Evolutionary conservation across 2,888 invertebrate species (phyloP).

Genomic region (Cryptosula pallasiana): DNA sequence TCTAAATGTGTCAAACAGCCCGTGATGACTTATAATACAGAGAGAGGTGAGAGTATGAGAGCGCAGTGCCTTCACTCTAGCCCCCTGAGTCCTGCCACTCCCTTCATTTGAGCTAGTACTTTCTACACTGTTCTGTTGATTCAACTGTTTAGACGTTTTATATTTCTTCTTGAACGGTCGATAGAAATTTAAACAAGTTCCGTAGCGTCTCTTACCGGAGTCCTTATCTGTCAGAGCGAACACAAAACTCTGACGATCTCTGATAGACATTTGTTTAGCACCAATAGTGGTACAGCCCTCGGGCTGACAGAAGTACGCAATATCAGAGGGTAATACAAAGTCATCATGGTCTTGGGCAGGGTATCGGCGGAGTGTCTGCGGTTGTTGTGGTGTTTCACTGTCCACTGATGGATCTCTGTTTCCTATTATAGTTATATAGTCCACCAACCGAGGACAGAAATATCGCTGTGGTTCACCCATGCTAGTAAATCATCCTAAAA

Average conservation of each 20-base stretch:
- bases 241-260: conserved; percentile 93
- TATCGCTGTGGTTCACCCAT: conserved; percentile 41
- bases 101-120: conserved; percentile 23
- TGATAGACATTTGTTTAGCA: conserved; percentile 62
- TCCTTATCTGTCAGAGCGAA: conserved; percentile 98
- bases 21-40: conserved; percentile 96
- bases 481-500: not conserved
- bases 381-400: conserved; percentile 65
- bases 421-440: conserved; percentile 96
- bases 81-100: not conserved
- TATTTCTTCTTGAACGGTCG: conserved; percentile 64
- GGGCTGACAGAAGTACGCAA: conserved; percentile 99
- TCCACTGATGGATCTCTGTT: conserved; percentile 63
- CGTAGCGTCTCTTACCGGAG: conserved; percentile 73
- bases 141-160: conserved; percentile 26
- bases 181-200: conserved; percentile 97
- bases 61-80: conserved; percentile 49
- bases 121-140: conserved; percentile 14
- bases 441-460: conserved; percentile 63
- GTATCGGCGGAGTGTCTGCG: conserved; percentile 84
- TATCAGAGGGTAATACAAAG: conserved; percentile 92
- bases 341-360: conserved; percentile 93
- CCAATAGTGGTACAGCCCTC: conserved; percentile 89
- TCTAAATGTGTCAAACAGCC: conserved; percentile 96
- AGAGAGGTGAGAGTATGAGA: conserved; percentile 93